Conservation (phyloP, 2,113 vertebrate species). For the Bambusicola thoracicus region DNA sequence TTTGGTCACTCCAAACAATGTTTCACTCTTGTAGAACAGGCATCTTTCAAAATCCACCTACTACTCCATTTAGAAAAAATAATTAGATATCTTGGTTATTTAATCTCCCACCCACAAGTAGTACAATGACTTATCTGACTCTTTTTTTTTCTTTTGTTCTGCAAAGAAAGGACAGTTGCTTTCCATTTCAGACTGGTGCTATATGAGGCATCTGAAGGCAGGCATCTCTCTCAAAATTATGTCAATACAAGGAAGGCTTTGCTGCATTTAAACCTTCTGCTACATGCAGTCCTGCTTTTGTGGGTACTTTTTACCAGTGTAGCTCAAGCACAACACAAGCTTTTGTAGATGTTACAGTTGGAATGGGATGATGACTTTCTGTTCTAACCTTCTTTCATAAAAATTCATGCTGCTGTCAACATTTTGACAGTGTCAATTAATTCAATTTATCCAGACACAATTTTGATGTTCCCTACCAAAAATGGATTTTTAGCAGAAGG, state of each 20-base stretch:
- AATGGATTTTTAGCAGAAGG: background rate
- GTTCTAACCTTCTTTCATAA: background rate
- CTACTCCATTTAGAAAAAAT: background rate
- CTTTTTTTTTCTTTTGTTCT: background rate
- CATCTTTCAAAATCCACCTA: background rate
- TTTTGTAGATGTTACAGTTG: background rate
- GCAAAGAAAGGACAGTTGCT: background rate
- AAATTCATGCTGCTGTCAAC: background rate
- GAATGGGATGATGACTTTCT: background rate
- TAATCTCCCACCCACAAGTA: background rate
- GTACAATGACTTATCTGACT: background rate
- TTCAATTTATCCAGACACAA: background rate
- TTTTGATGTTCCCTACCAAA: background rate
- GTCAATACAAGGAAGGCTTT: background rate
- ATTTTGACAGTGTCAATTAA: background rate
- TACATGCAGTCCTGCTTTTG: background rate
- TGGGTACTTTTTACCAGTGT: fast-evolving
- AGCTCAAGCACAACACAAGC: background rate
- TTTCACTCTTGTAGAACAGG: background rate
- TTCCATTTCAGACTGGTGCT: fast-evolving
- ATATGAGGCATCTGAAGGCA: background rate
- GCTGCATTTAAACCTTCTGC: background rate
- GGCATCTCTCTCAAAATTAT: background rate
- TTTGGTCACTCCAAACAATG: background rate
- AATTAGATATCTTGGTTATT: background rate